These are phyloP conservation scores for Synanceia verrucosa DNA, from an alignment of 2,797 vertebrate genomes.

Conservation along the genomic window DNA sequence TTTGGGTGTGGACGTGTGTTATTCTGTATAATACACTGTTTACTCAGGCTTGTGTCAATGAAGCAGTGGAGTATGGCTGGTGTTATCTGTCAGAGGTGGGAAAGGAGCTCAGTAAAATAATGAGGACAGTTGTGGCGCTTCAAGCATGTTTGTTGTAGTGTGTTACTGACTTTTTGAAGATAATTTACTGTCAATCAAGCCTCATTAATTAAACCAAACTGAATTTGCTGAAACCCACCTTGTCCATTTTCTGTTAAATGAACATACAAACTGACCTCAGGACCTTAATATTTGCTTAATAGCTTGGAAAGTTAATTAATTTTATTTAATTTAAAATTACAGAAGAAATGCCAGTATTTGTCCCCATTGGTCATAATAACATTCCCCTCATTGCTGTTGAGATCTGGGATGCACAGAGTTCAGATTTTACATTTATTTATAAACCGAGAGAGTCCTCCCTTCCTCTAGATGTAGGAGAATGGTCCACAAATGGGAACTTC, in stretches of 20 bases:
- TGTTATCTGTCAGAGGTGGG: not conserved
- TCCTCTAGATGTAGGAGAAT: not conserved
- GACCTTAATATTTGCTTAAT: not conserved
- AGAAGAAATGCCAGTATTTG: not conserved
- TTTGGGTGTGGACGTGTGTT: constrained; percentile 18
- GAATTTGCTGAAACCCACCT: not conserved
- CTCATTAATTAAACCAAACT: not conserved
- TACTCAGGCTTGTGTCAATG: constrained; percentile 7
- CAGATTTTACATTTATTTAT: not conserved
- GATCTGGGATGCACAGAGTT: not conserved
- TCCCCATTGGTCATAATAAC: not conserved
- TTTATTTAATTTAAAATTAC: no score
- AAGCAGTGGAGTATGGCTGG: not conserved
- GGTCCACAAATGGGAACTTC: not conserved
- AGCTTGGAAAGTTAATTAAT: no score
- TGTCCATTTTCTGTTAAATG: not conserved
- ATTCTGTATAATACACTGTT: not conserved
- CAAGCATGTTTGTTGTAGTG: not conserved
- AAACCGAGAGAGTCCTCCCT: not conserved
- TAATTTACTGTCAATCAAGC: not conserved
- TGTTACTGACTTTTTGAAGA: not conserved
- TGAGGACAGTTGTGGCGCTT: not conserved
- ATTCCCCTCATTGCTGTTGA: not conserved
- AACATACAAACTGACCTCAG: not conserved
- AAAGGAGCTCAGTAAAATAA: not conserved